Percentiles rank a stretch among this genome's conserved stretches.
phyloP scores from a whole-genome alignment of 2,888 invertebrate species.

The Cephus rjabovi region DNA sequence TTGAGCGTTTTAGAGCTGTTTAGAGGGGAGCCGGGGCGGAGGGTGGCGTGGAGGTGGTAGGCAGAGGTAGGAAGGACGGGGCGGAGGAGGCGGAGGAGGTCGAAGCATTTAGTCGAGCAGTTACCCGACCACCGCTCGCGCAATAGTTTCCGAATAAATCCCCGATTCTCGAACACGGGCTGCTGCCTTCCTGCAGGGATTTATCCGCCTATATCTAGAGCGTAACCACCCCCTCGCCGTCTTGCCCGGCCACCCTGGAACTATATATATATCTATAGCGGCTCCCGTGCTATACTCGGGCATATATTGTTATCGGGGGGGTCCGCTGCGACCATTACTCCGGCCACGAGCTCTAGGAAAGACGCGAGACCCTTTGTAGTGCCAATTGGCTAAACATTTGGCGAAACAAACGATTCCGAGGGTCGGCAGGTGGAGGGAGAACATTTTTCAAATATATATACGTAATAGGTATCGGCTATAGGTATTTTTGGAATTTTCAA shows the following conservation, averaged over 20 bases:
- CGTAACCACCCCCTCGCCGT: neutral
- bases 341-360: conserved; percentile 49
- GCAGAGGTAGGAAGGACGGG: conserved; percentile 27
- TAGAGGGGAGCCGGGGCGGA: conserved; percentile 44
- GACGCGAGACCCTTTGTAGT: conserved; percentile 55
- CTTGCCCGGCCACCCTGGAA: conserved; percentile 50
- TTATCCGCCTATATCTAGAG: conserved; percentile 28
- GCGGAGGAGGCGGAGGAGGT: conserved; percentile 24
- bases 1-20: conserved; percentile 62
- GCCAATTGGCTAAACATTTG: conserved; percentile 61
- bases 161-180: conserved; percentile 61
- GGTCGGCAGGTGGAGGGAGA: too few species aligned
- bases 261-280: conserved; percentile 24
- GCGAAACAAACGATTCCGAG: conserved; percentile 55
- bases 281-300: conserved; percentile 30
- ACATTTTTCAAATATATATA: too few species aligned
- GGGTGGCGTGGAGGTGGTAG: conserved; percentile 22
- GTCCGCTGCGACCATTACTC: conserved; percentile 58
- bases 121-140: conserved; percentile 33
- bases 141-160: conserved; percentile 65
- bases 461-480: too few species aligned
- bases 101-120: conserved; percentile 45
- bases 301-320: conserved; percentile 25
- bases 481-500: too few species aligned
- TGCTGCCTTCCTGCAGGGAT: conserved; percentile 58